Evolutionary conservation across 2,113 vertebrate species (phyloP).

Genomic region (Sylvilagus bachmani): DNA sequence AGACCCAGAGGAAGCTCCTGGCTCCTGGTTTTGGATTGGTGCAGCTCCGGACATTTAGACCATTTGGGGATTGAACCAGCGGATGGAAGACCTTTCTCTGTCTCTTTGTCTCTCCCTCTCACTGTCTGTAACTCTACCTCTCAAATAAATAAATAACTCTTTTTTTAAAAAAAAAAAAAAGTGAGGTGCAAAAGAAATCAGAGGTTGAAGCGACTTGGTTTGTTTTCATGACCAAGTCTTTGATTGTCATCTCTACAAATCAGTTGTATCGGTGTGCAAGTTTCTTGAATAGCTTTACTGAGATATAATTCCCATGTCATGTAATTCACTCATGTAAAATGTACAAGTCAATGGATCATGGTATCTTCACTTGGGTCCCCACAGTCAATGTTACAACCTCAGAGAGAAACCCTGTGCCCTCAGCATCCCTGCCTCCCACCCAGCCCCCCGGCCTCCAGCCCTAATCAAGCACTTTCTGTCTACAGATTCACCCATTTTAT

Average conservation of each 20-base stretch:
- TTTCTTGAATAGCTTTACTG: not conserved
- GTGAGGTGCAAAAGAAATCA: slow-evolving; percentile 59
- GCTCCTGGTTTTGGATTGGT: no score
- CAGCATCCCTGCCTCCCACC: not conserved
- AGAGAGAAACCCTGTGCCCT: not conserved
- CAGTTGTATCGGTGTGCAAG: not conserved
- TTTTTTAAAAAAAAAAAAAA: not conserved
- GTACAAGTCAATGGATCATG: not conserved
- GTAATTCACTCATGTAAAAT: not conserved
- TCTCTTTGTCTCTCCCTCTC: no score
- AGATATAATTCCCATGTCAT: not conserved
- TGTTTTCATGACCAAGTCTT: slow-evolving; percentile 28
- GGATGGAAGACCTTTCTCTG: no score
- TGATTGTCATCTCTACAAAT: not conserved
- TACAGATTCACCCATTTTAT: not conserved
- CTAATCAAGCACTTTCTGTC: not conserved
- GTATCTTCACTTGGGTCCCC: not conserved
- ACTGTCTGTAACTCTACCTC: no score
- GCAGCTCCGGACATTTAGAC: no score
- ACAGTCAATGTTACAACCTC: not conserved
- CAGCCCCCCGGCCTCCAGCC: not conserved
- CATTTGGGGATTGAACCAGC: no score
- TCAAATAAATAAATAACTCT: no score
- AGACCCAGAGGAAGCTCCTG: no score
- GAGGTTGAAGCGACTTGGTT: slow-evolving; percentile 18